Base-by-base conservation (phyloP, 2,888 invertebrate species). In the Aspidapion aeneum region DNA sequence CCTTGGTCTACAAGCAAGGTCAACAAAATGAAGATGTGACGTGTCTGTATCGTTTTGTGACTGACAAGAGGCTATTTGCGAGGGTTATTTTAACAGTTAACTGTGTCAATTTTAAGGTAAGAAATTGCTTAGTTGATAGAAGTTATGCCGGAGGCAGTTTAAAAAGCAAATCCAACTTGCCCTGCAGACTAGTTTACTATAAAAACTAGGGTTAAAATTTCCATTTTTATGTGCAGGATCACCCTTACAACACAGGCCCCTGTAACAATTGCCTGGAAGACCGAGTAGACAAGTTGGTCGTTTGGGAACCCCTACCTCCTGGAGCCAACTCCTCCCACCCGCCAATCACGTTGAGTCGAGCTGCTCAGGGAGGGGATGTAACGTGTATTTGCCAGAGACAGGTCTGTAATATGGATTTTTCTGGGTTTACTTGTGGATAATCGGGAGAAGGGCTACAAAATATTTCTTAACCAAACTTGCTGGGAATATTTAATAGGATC, bases 191-290 rank as follows among this genome's bases (percentile, higher is more conserved):
- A n/a, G n/a, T n/a, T n/a, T n/a, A n/a, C n/a, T n/a, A n/a, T n/a
- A n/a, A n/a, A n/a, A n/a, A n/a, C n/a, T n/a, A n/a, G n/a, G n/a
- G n/a, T n/a, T n/a, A 35, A 35, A 7, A 35, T 35, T 12, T 12
- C 12, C 35, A 35, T 35, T 3, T 7, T 35, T 35, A 7, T 35
- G 3, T 35, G 3, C 78, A 88, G 87, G 90, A 90, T 70, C 85
- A 90, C 70, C 90, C 90, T 0, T 91, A 90, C 74, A 90, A 90
- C 65, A 86, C 88, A 56, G 90, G 90, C 0, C 88, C 91, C 54
- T 93, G 94, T 74, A 88, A 88, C n/a, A 88, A 91, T 69, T 94
- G 94, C 71, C 90, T 93, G 79, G 91, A 92, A 76, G 93, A 94
- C 71, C 86, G 93, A 9, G 91, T 93, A 18, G 94, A 94, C 72